A percentile compares a stretch with the other conserved stretches of the same genome.
These are phyloP conservation scores for Lasioglossum morio DNA, from an alignment of 2,888 invertebrate species.

Conservation along the genomic window DNA sequence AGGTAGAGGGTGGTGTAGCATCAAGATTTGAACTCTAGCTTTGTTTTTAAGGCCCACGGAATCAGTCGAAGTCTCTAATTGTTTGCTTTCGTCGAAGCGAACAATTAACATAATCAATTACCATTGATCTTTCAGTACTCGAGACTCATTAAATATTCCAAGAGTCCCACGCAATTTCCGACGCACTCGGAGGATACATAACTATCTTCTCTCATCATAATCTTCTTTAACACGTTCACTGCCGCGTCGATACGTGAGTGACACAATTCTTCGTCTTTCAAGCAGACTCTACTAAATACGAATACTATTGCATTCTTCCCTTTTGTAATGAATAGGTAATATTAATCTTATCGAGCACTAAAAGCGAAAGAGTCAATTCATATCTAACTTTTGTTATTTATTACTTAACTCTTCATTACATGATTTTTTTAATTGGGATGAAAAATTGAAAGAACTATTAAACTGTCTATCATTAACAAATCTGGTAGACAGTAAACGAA, in stretches of 20 bases:
- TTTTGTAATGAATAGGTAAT: not conserved
- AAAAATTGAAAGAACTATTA: no score
- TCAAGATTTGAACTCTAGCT: not conserved
- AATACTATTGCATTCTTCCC: not conserved
- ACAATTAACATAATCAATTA: not conserved
- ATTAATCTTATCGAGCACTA: not conserved
- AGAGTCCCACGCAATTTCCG: not conserved
- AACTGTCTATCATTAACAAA: no score
- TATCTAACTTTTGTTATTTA: no score
- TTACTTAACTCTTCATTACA: no score
- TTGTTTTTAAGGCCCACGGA: not conserved
- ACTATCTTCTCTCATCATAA: not conserved
- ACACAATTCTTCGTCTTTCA: not conserved
- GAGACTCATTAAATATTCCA: not conserved
- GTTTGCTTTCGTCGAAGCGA: no score
- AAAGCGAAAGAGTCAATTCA: not conserved
- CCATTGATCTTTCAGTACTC: not conserved
- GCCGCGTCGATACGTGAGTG: not conserved
- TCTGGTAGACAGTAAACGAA: no score
- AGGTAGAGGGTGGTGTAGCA: no score
- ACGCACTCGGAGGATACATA: not conserved
- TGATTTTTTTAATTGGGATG: no score
- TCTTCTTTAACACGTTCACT: not conserved
- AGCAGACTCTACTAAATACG: not conserved
- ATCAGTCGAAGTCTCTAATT: not conserved